phyloP scores from a whole-genome alignment of 2,797 vertebrate genomes.

The Picus viridis region DNA sequence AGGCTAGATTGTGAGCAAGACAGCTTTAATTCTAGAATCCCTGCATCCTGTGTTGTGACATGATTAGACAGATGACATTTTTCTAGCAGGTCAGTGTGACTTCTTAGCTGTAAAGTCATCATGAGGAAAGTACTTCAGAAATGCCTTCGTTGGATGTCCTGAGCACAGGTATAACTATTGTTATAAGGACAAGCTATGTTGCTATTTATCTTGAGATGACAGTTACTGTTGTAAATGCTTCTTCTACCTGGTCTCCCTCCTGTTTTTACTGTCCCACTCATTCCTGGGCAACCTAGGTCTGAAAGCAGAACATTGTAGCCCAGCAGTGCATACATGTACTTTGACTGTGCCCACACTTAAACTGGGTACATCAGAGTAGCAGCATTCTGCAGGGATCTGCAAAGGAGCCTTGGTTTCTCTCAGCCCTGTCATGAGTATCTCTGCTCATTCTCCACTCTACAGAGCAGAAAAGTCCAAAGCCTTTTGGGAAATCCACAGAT shows the following conservation, averaged over 20 bases:
- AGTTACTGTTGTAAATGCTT: neutral
- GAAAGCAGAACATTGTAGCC: neutral
- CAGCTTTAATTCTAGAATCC: neutral
- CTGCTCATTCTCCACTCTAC: neutral
- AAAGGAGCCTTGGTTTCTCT: neutral
- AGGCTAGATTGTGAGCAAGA: neutral
- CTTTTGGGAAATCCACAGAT: neutral
- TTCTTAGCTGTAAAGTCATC: neutral
- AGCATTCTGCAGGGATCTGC: neutral
- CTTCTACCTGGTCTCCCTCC: neutral
- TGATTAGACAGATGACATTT: neutral
- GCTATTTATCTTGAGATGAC: neutral
- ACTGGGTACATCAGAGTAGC: neutral
- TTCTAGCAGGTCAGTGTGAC: neutral
- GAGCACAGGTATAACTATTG: neutral
- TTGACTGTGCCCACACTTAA: neutral
- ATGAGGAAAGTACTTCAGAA: no score
- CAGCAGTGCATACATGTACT: neutral
- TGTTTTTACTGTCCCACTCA: neutral
- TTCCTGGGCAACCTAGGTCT: neutral
- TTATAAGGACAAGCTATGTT: neutral
- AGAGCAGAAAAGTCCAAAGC: neutral
- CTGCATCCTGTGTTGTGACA: neutral
- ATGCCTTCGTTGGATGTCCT: neutral
- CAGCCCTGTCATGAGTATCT: fast-evolving